Conservation (phyloP, 1,140 invertebrate species). For the Sesamia nonagrioides region DNA sequence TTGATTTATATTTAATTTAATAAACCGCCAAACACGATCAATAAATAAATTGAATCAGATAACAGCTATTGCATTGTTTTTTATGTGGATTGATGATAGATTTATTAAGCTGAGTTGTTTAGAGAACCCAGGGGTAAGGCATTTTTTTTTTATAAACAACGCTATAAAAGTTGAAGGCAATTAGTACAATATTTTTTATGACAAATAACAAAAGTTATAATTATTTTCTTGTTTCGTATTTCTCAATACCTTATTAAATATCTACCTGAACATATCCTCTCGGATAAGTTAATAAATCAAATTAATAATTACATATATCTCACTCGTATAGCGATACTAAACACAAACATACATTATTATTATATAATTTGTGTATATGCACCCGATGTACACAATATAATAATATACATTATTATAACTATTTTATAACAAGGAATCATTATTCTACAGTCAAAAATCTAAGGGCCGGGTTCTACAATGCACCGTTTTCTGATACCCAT, state of each 20-base stretch:
- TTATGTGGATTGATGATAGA: too few relatives aligned
- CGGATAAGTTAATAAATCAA: neutral
- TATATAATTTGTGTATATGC: too few relatives aligned
- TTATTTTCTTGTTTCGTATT: neutral
- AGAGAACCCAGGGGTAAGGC: too few relatives aligned
- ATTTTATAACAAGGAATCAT: conserved; percentile 40
- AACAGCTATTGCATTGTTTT: too few relatives aligned
- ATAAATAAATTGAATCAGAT: too few relatives aligned
- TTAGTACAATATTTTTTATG: neutral
- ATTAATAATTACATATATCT: conserved; percentile 11
- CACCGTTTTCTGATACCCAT: neutral
- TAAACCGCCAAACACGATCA: too few relatives aligned
- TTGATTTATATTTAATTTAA: too few relatives aligned
- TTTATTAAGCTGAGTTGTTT: too few relatives aligned
- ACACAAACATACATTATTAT: conserved; percentile 25
- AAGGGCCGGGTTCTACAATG: neutral
- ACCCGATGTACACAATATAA: conserved; percentile 7
- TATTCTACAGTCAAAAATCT: conserved; percentile 38
- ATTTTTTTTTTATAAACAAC: neutral
- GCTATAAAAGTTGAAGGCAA: neutral
- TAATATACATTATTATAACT: conserved; percentile 20
- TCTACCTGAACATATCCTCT: conserved; percentile 10
- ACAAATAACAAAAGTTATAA: neutral
- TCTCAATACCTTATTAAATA: neutral
- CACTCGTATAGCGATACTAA: conserved; percentile 43